Evolutionary conservation across 2,113 vertebrate species (phyloP).

Genomic region (Perca schrenkii): DNA sequence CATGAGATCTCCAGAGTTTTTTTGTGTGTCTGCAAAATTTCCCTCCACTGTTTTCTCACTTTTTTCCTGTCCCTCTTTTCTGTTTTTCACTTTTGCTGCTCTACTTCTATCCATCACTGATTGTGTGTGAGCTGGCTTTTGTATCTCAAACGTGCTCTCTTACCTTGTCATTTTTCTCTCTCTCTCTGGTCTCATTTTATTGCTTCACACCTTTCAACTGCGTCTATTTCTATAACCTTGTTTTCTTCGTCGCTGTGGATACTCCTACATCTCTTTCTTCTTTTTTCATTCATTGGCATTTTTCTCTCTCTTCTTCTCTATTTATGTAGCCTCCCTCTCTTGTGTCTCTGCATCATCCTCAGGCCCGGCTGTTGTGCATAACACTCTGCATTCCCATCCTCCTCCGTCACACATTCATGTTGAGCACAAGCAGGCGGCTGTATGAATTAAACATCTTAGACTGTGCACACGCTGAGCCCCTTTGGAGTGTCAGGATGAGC

Average conservation of each 20-base stretch:
- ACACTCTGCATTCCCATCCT: slow-evolving; percentile 41
- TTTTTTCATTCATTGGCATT: slow-evolving; percentile 16
- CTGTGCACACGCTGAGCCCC: slow-evolving; percentile 52
- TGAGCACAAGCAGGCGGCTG: slow-evolving; percentile 46
- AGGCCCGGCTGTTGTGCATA: slow-evolving; percentile 19
- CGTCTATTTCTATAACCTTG: slow-evolving; percentile 49
- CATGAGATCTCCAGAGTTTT: slow-evolving; percentile 24
- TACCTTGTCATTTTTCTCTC: slow-evolving; percentile 15
- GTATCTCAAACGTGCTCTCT: slow-evolving; percentile 26
- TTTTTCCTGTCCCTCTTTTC: slow-evolving; percentile 24
- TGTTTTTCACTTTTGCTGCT: slow-evolving; percentile 45
- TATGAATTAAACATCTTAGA: slow-evolving; percentile 79
- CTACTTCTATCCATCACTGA: slow-evolving; percentile 65
- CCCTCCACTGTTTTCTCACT: slow-evolving; percentile 42
- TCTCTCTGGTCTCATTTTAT: slow-evolving; percentile 23
- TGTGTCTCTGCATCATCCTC: slow-evolving; percentile 30
- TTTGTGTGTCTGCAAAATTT: slow-evolving; percentile 36
- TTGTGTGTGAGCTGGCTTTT: slow-evolving; percentile 27
- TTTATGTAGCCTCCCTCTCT: slow-evolving; percentile 34
- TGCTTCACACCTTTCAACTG: slow-evolving; percentile 26
- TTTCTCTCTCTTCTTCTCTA: slow-evolving; percentile 11
- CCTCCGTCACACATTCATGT: slow-evolving; percentile 43
- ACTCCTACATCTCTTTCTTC: slow-evolving; percentile 24
- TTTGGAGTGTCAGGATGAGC: slow-evolving; percentile 68
- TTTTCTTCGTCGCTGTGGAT: slow-evolving; percentile 2